Conservation (phyloP, 2,113 vertebrate genomes). For the Echinops telfairi region DNA sequence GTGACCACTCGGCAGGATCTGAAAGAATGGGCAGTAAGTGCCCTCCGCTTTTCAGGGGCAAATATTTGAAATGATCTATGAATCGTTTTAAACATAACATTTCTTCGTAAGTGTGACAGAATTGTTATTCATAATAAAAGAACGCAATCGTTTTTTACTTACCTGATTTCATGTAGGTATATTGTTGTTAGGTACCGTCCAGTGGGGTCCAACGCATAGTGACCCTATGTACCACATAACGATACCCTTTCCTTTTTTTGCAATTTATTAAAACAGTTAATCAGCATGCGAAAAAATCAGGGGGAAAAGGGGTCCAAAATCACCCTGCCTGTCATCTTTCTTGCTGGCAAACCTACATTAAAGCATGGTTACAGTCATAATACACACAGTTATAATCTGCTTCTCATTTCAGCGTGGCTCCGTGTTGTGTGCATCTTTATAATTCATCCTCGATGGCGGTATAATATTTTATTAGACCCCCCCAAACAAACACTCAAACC, state of each 20-base stretch:
- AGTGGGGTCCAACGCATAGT: background rate
- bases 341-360: background rate
- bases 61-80: background rate
- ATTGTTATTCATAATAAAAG: too few relatives aligned
- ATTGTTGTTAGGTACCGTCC: background rate
- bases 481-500: too few relatives aligned
- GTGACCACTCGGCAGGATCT: too few relatives aligned
- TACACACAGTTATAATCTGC: background rate
- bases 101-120: too few relatives aligned
- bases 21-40: too few relatives aligned
- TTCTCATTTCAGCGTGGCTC: background rate
- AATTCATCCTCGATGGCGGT: background rate
- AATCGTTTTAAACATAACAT: too few relatives aligned
- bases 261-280: background rate
- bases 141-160: too few relatives aligned
- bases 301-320: background rate
- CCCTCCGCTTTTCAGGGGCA: background rate
- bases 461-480: background rate
- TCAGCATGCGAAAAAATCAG: background rate
- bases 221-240: background rate
- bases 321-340: background rate
- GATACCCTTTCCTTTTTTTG: background rate
- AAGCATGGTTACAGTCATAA: background rate
- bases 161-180: too few relatives aligned
- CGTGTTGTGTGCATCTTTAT: background rate